Base-by-base conservation (phyloP, 1,140 invertebrate genomes). In the Trichoplusia ni region DNA sequence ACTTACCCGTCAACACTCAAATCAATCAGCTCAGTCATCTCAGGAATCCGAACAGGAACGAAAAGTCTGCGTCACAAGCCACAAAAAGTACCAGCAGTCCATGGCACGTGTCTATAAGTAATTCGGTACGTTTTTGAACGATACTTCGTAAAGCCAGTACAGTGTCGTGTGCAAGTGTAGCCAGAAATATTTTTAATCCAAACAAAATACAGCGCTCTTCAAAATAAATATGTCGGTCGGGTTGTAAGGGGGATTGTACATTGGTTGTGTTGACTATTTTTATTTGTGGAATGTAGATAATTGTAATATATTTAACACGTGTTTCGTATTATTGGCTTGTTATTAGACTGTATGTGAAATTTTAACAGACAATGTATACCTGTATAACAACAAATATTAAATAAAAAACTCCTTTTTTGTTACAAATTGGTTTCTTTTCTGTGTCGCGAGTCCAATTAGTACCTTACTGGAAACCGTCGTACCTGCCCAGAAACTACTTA, bases 131-230 rank as follows among this genome's bases (percentile, higher is more conserved):
- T 63, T 31, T 42, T 42, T 38, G 49, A 61, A 49, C 69, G 69
- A 75, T 82, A 82, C 69, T 75, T 74, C 42, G 53, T n/a, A n/a
- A n/a, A n/a, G 7, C n/a, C 33, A n/a, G 35, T 62, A 67, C 66
- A 71, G 85, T 85, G 86, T 87, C 84, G 86, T 89, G 86, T 82
- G 86, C 86, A 89, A 89, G 80, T 87, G 82, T 67, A 71, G 77
- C 86, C 83, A 82, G 74, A 87, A 89, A 89, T 89, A 89, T 89
- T 83, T 89, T 87, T 87, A 89, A 89, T 86, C 80, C 65, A 89
- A 89, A 87, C 86, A 89, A 81, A 86, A 87, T 77, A 67, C 73
- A 77, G 67, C 71, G 82, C 71, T 81, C 81, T 84, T 88, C 75
- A 82, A 86, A 86, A 87, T 87, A 89, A 89, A 89, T 89, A 89